A percentile compares a stretch with the other conserved stretches of the same genome.
Evolutionary conservation across 2,113 vertebrate genomes (phyloP).

Genomic region (Cyrtonyx montezumae): DNA sequence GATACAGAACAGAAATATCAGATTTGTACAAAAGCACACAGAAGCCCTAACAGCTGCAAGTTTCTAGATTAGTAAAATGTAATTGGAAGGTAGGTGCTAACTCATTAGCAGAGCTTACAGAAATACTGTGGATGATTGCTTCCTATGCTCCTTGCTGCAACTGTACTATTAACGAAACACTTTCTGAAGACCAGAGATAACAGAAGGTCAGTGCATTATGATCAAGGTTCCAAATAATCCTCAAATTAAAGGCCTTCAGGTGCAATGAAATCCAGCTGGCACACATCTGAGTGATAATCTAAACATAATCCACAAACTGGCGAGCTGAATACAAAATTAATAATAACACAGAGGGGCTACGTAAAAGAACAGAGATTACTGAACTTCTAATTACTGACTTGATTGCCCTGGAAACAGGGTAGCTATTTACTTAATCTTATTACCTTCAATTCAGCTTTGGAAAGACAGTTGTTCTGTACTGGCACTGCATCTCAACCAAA

Average conservation of each 20-base stretch:
- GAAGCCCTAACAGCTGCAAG: slow-evolving; percentile 15
- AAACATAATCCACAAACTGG: slow-evolving; percentile 16
- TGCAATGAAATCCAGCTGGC: slow-evolving; percentile 31
- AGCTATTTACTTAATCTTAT: slow-evolving; percentile 15
- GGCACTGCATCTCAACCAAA: not conserved
- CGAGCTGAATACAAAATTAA: slow-evolving; percentile 3
- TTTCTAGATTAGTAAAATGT: slow-evolving; percentile 24
- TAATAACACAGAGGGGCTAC: not conserved
- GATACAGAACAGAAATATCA: not conserved
- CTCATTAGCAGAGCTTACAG: not conserved
- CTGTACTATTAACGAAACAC: not conserved
- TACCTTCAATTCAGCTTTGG: not conserved
- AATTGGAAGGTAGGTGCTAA: slow-evolving; percentile 14
- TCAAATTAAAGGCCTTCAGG: slow-evolving; percentile 45
- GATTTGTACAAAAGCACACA: not conserved
- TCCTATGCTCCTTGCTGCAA: not conserved
- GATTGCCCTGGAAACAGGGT: slow-evolving; percentile 16
- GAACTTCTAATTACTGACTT: slow-evolving; percentile 23
- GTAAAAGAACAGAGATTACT: not conserved
- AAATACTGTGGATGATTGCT: not conserved
- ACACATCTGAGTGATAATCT: slow-evolving; percentile 16
- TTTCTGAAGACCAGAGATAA: slow-evolving; percentile 54
- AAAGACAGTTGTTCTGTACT: not conserved
- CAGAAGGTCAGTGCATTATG: slow-evolving; percentile 15
- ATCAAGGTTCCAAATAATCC: slow-evolving; percentile 36